Evolutionary conservation across 1,140 invertebrate species (phyloP).

Genomic region (Ceratosolen fusciceps): DNA sequence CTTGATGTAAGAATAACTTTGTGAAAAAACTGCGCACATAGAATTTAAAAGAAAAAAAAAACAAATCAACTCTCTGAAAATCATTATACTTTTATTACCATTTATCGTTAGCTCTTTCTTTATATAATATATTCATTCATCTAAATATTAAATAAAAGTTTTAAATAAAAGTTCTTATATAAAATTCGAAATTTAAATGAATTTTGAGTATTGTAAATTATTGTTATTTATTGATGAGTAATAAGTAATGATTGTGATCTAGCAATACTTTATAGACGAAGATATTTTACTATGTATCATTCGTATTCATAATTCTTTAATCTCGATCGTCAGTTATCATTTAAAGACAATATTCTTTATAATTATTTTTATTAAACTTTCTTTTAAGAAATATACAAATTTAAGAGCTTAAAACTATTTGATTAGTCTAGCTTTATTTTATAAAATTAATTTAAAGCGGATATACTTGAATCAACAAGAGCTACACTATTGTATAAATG

Average conservation of each 20-base stretch:
- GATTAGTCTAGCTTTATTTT: too few species aligned
- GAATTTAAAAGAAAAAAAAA: too few species aligned
- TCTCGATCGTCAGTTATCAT: neutral
- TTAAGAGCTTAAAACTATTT: too few species aligned
- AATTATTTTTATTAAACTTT: neutral
- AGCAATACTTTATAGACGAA: neutral
- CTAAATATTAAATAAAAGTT: neutral
- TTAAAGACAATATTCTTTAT: neutral
- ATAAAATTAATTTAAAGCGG: too few species aligned
- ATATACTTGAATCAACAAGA: too few species aligned
- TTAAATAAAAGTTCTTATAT: neutral
- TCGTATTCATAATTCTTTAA: neutral
- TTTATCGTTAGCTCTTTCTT: too few species aligned
- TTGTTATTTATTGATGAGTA: neutral
- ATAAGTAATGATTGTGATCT: neutral
- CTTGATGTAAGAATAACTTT: slow-evolving; percentile 80
- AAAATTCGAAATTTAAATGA: neutral
- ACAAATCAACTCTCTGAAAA: too few species aligned
- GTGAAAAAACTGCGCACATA: too few species aligned
- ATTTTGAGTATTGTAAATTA: neutral
- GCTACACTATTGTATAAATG: too few species aligned
- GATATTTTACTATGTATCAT: neutral
- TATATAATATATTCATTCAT: too few species aligned
- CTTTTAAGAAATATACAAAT: neutral
- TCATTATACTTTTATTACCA: too few species aligned